Conservation (phyloP, 2,113 vertebrate genomes). For the Etheostoma cragini region DNA sequence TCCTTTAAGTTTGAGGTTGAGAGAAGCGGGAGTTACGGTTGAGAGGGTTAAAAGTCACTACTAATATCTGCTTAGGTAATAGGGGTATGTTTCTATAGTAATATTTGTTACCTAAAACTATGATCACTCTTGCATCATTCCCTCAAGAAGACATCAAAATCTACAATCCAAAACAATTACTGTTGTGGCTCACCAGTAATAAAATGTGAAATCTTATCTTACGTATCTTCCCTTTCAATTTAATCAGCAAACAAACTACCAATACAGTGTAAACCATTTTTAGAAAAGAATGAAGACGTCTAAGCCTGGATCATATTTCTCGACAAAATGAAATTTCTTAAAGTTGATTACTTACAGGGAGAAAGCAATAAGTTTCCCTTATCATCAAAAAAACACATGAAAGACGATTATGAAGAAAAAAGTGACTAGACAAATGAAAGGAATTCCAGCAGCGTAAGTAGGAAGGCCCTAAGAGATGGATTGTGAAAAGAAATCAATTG, state of each 20-base stretch:
- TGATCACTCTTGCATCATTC: not conserved
- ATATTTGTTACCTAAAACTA: not conserved
- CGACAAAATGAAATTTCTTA: conserved; percentile 75
- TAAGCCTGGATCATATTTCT: conserved; percentile 74
- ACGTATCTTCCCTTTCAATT: conserved; percentile 42
- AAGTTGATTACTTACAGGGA: conserved; percentile 66
- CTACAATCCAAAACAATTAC: not conserved
- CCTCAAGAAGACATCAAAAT: not conserved
- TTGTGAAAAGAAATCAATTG: conserved; percentile 74
- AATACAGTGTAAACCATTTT: conserved; percentile 2
- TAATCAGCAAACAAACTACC: conserved; percentile 17
- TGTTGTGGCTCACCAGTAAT: not conserved
- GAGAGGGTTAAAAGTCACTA: not conserved
- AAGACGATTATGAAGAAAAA: conserved; percentile 84
- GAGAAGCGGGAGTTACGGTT: not conserved
- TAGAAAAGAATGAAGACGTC: conserved; percentile 38
- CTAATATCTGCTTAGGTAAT: not conserved
- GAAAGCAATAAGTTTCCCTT: conserved; percentile 72
- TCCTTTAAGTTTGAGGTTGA: not conserved
- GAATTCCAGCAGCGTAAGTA: conserved; percentile 69
- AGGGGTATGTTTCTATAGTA: not conserved
- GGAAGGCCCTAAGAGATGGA: conserved; percentile 60
- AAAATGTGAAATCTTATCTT: conserved; percentile 21
- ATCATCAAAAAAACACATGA: conserved; percentile 79
- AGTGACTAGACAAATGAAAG: conserved; percentile 83